A percentile compares a stretch with the other conserved stretches of the same genome.
phyloP scores from a whole-genome alignment of 1,140 invertebrate genomes.

The Zaprionus kolodkinae region DNA sequence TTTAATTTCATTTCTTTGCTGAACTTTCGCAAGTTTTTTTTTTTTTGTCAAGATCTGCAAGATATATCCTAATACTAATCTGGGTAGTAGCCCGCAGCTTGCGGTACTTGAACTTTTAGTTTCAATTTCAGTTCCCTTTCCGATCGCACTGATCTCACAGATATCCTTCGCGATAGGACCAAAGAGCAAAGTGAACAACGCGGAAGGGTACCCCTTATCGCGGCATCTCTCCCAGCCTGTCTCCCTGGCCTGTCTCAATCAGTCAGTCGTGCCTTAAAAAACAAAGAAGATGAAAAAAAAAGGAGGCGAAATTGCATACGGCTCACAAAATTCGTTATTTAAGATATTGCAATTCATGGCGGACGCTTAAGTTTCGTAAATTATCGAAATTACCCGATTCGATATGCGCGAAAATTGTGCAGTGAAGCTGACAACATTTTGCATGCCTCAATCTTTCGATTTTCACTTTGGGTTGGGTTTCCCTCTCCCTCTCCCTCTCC shows the following conservation, averaged over 20 bases:
- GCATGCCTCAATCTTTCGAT: slow-evolving; percentile 54
- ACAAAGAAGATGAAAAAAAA: neutral
- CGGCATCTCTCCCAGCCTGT: neutral
- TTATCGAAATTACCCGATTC: slow-evolving; percentile 69
- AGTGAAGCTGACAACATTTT: slow-evolving; percentile 70
- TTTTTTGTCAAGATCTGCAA: neutral
- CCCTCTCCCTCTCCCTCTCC: neutral
- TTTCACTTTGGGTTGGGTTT: slow-evolving; percentile 17
- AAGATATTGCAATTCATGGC: slow-evolving; percentile 70
- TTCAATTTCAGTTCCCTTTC: neutral
- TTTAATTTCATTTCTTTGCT: too few species aligned
- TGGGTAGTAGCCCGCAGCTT: neutral
- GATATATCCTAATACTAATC: too few species aligned
- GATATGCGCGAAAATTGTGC: slow-evolving; percentile 76
- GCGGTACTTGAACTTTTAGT: neutral
- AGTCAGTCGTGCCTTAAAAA: slow-evolving; percentile 1
- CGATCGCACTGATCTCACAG: neutral
- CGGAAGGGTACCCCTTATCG: neutral
- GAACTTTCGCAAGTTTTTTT: too few species aligned
- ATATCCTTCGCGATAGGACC: neutral
- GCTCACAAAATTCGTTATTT: slow-evolving; percentile 61
- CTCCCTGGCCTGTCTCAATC: slow-evolving; percentile 1
- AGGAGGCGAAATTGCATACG: neutral
- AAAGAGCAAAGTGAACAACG: neutral
- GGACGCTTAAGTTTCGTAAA: slow-evolving; percentile 66